Conservation (phyloP, 2,113 vertebrate species). For the Corythoichthys intestinalis region DNA sequence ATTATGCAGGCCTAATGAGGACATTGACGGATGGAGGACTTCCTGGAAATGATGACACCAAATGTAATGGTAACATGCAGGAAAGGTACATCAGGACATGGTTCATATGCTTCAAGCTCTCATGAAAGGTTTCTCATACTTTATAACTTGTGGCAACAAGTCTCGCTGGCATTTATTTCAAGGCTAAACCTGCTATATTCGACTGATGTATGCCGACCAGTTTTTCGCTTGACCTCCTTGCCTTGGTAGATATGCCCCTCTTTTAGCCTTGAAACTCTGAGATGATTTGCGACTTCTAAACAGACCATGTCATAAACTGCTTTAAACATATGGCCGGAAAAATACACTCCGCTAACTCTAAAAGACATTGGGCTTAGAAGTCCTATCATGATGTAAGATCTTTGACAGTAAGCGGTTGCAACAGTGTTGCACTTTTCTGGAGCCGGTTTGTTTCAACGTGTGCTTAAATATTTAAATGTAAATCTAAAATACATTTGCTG, state of each 20-base stretch:
- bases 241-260: neutral
- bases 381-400: neutral
- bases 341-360: neutral
- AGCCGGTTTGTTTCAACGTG: neutral
- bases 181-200: slow-evolving; percentile 6
- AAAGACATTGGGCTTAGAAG: too few relatives aligned
- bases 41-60: slow-evolving; percentile 3
- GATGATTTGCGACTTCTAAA: neutral
- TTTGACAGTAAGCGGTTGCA: neutral
- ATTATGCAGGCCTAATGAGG: neutral
- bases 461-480: slow-evolving; percentile 22
- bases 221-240: neutral
- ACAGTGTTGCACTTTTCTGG: slow-evolving; percentile 6
- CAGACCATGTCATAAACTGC: neutral
- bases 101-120: slow-evolving; percentile 8
- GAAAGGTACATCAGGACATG: slow-evolving; percentile 2
- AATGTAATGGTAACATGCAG: slow-evolving; percentile 9
- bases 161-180: slow-evolving; percentile 10
- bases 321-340: neutral
- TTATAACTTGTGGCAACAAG: slow-evolving; percentile 2
- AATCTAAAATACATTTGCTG: slow-evolving; percentile 14
- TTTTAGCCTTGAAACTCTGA: slow-evolving; percentile 1
- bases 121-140: slow-evolving; percentile 17
- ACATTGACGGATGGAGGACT: neutral
- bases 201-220: slow-evolving; percentile 1